Conservation (phyloP, 2,113 vertebrate species). For the Urocolius indicus region DNA sequence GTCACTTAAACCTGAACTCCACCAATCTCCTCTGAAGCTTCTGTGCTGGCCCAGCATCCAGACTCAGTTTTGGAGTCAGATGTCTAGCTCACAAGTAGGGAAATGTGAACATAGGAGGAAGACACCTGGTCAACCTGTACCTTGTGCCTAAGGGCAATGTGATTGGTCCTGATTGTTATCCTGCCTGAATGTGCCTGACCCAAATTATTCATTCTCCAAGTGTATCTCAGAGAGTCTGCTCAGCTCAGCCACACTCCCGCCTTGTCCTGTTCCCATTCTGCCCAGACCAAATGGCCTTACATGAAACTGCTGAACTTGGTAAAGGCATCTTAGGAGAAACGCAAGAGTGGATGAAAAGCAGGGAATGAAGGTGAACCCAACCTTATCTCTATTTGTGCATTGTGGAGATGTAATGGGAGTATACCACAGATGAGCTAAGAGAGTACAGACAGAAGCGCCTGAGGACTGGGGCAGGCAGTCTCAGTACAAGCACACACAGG, state of each 20-base stretch:
- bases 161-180: background rate
- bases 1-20: background rate
- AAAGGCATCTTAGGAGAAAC: background rate
- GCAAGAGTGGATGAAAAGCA: background rate
- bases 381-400: background rate
- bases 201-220: background rate
- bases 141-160: background rate
- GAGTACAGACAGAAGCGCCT: background rate
- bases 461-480: background rate
- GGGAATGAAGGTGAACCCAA: background rate
- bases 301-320: fast-evolving
- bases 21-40: background rate
- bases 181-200: background rate
- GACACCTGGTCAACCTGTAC: background rate
- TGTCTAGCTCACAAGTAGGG: background rate
- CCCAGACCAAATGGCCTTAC: background rate
- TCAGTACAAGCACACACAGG: background rate
- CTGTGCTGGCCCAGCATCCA: background rate
- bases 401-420: background rate
- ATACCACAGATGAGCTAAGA: background rate
- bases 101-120: background rate
- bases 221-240: background rate
- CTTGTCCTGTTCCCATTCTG: background rate
- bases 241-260: background rate
- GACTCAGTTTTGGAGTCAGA: background rate